A percentile compares a stretch with the other conserved stretches of the same genome.
Conservation (phyloP, 2,888 invertebrate genomes). For the Darwinula stevensoni region DNA sequence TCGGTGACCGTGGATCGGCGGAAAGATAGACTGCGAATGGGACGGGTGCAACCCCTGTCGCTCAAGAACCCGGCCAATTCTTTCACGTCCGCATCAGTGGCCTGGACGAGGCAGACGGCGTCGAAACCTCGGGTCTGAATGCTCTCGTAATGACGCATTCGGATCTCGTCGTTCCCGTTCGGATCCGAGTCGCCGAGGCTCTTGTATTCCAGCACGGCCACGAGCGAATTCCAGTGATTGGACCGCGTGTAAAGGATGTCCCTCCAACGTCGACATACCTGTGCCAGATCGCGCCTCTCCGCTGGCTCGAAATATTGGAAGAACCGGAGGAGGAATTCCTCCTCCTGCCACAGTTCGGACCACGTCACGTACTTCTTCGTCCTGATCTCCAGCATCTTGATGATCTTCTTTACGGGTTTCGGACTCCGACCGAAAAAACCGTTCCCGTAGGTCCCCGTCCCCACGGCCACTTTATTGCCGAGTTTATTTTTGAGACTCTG, state of each 20-base stretch:
- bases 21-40: not conserved
- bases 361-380: not conserved
- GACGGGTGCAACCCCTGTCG: not conserved
- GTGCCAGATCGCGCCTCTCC: not conserved
- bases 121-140: constrained; percentile 2
- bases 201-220: not conserved
- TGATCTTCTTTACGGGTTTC: not conserved
- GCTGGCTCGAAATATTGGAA: not conserved
- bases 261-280: constrained; percentile 50
- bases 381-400: constrained; percentile 1
- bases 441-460: too few species aligned
- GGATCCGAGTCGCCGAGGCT: too few species aligned
- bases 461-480: too few species aligned
- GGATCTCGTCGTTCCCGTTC: not conserved
- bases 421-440: not conserved
- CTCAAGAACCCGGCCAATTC: not conserved
- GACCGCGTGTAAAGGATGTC: constrained; percentile 42
- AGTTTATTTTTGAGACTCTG: too few species aligned
- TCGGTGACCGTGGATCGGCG: too few species aligned
- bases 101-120: not conserved
- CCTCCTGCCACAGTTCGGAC: not conserved
- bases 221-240: not conserved
- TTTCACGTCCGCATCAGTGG: not conserved
- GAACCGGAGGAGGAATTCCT: not conserved
- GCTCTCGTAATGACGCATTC: not conserved